phyloP scores from a whole-genome alignment of 1,140 invertebrate species.

The Drosophila bocqueti region DNA sequence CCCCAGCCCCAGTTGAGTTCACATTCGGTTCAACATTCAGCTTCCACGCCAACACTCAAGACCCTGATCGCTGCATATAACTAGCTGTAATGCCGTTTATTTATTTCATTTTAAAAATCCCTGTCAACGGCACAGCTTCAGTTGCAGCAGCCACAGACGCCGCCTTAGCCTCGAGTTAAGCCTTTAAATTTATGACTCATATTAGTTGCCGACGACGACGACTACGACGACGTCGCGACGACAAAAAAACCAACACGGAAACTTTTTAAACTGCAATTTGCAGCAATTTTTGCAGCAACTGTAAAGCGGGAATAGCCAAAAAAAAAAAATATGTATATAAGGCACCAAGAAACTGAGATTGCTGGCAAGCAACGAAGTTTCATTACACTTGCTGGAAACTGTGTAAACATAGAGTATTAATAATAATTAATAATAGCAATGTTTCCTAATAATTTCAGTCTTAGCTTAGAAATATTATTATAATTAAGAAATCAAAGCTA shows the following conservation, averaged over 20 bases:
- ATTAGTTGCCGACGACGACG: conserved; percentile 63
- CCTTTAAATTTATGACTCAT: conserved; percentile 80
- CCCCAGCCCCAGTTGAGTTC: conserved; percentile 60
- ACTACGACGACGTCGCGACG: conserved; percentile 15
- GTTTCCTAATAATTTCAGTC: too few relatives aligned
- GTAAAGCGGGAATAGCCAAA: conserved; percentile 48
- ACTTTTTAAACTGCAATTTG: conserved; percentile 81
- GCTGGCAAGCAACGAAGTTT: conserved; percentile 13
- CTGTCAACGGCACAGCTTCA: conserved; percentile 49
- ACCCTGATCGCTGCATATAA: conserved; percentile 77
- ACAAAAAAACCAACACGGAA: conserved; percentile 68
- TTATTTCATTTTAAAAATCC: conserved; percentile 68
- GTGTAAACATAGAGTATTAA: too few relatives aligned
- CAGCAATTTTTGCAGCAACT: conserved; percentile 71
- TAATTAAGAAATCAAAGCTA: too few relatives aligned
- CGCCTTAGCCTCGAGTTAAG: conserved; percentile 62
- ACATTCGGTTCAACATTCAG: conserved; percentile 58
- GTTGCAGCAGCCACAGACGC: conserved; percentile 2
- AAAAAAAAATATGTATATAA: conserved; percentile 40
- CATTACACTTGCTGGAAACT: conserved; percentile 8
- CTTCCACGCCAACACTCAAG: conserved; percentile 52
- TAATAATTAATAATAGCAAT: too few relatives aligned
- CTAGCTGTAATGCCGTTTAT: conserved; percentile 76
- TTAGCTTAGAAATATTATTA: too few relatives aligned
- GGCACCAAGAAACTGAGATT: conserved; percentile 16